These are phyloP conservation scores for Graphium colonna DNA, from an alignment of 2,888 invertebrate species.

Conservation along the genomic window DNA sequence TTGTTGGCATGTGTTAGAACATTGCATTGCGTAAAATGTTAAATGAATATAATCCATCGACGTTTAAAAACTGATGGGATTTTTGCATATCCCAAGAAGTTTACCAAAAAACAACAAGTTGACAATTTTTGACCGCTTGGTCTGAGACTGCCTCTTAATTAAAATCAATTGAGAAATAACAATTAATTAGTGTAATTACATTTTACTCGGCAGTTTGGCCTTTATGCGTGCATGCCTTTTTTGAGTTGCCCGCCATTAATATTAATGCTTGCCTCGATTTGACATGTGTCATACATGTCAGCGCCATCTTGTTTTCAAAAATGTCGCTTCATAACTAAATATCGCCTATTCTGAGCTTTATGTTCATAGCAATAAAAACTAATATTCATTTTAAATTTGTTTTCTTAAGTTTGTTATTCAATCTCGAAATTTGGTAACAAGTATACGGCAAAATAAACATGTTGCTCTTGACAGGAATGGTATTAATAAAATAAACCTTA, in stretches of 20 bases:
- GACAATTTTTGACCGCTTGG: too few species aligned
- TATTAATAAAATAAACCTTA: constrained; percentile 3
- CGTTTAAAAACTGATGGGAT: too few species aligned
- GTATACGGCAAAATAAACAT: background rate
- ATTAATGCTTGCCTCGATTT: constrained; percentile 52
- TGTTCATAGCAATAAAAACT: background rate
- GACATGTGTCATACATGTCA: constrained; percentile 67
- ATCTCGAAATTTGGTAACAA: constrained; percentile 3
- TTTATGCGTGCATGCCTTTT: constrained; percentile 26
- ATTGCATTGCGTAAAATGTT: too few species aligned
- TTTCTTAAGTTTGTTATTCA: constrained; percentile 1
- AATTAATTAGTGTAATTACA: constrained; percentile 15
- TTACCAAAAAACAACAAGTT: too few species aligned
- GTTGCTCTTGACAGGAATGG: background rate
- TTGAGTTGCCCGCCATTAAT: constrained; percentile 52
- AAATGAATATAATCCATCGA: too few species aligned
- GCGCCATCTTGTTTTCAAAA: constrained; percentile 22
- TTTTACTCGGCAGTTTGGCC: constrained; percentile 3
- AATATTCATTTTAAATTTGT: background rate
- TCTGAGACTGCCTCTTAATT: background rate
- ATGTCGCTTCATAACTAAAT: constrained; percentile 7
- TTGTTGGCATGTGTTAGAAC: too few species aligned
- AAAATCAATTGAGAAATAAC: constrained; percentile 9
- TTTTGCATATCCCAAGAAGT: too few species aligned
- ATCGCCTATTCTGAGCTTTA: constrained; percentile 21